phyloP scores from a whole-genome alignment of 2,888 invertebrate genomes.

The Drosophila peninsularis region DNA sequence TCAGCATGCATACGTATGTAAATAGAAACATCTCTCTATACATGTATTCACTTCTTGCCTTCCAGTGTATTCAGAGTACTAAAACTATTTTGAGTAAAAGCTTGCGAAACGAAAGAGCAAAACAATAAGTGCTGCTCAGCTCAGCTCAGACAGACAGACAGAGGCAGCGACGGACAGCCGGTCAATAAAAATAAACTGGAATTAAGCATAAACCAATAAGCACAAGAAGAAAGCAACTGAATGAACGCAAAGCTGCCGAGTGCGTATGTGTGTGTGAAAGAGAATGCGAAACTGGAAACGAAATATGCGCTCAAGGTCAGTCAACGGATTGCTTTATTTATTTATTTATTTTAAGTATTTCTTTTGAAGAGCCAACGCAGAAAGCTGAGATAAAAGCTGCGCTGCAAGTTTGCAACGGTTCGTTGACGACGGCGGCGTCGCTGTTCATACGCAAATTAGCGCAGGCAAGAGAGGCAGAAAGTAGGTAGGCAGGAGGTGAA shows the following conservation, averaged over 20 bases:
- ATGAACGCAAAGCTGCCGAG: slow-evolving; percentile 34
- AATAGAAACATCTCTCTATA: neutral
- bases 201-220: slow-evolving; percentile 77
- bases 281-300: slow-evolving; percentile 66
- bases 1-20: slow-evolving; percentile 30
- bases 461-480: slow-evolving; percentile 24
- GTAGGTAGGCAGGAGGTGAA: slow-evolving; percentile 12
- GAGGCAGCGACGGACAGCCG: neutral
- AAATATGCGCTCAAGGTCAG: slow-evolving; percentile 81
- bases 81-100: slow-evolving; percentile 6
- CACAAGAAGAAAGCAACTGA: slow-evolving; percentile 55
- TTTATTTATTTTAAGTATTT: slow-evolving; percentile 36
- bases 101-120: slow-evolving; percentile 18
- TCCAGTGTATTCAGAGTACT: neutral
- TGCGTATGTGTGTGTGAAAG: slow-evolving; percentile 18
- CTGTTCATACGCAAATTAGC: slow-evolving; percentile 51
- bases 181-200: slow-evolving; percentile 76
- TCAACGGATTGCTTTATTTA: slow-evolving; percentile 71
- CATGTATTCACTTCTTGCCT: slow-evolving; percentile 16
- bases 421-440: slow-evolving; percentile 5
- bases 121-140: slow-evolving; percentile 34
- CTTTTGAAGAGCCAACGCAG: slow-evolving; percentile 33
- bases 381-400: slow-evolving; percentile 61
- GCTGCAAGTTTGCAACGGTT: slow-evolving; percentile 50
- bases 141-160: slow-evolving; percentile 18